Evolutionary conservation across 2,888 invertebrate species (phyloP).

Genomic region (Nomada fabriciana): DNA sequence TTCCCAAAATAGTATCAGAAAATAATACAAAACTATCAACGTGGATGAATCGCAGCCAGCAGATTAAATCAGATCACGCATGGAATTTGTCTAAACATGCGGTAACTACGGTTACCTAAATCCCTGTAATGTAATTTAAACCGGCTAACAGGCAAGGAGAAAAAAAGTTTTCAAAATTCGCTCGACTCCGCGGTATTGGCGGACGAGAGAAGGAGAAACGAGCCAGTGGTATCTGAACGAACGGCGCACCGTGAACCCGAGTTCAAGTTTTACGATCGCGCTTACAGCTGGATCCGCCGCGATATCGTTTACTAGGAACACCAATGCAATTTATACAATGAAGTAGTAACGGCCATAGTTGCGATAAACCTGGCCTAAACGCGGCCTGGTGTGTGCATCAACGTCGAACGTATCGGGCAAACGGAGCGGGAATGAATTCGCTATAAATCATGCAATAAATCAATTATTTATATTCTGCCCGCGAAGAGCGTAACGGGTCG

Average conservation of each 20-base stretch:
- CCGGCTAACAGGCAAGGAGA: constrained; percentile 3
- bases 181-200: neutral
- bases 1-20: no score
- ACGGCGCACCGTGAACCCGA: constrained; percentile 74
- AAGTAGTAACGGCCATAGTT: constrained; percentile 72
- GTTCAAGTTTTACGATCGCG: constrained; percentile 77
- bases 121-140: neutral
- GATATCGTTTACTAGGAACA: constrained; percentile 75
- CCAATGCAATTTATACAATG: constrained; percentile 74
- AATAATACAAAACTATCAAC: no score
- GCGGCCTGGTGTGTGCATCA: constrained; percentile 45
- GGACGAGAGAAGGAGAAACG: constrained; percentile 19
- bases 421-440: constrained; percentile 33
- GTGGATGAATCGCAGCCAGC: no score
- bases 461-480: constrained; percentile 62
- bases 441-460: constrained; percentile 66
- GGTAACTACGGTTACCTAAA: no score
- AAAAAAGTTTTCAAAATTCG: constrained; percentile 4
- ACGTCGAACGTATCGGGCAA: constrained; percentile 59
- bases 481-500: constrained; percentile 24
- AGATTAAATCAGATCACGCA: no score
- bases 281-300: constrained; percentile 69
- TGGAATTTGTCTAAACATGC: no score
- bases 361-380: constrained; percentile 67
- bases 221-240: constrained; percentile 43